These are phyloP conservation scores for Hymenochirus boettgeri DNA, from an alignment of 2,113 vertebrate genomes.

Conservation along the genomic window DNA sequence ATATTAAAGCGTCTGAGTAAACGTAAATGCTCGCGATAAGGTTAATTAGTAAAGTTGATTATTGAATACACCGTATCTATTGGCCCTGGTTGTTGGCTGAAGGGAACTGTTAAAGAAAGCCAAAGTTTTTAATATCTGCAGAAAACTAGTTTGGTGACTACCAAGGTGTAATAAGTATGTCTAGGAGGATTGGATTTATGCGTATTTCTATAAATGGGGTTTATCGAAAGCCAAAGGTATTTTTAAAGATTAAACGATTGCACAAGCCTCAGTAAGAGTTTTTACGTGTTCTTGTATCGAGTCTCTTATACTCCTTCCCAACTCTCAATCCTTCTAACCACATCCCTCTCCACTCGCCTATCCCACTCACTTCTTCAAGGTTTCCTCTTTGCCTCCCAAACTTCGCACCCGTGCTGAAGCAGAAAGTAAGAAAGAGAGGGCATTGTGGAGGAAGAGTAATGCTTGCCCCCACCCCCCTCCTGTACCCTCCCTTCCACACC, in stretches of 20 bases:
- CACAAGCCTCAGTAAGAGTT: slow-evolving; percentile 34
- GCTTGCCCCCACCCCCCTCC: slow-evolving; percentile 41
- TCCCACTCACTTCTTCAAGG: slow-evolving; percentile 51
- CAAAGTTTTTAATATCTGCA: not conserved
- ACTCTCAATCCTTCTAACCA: not conserved
- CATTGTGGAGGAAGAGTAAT: slow-evolving; percentile 44
- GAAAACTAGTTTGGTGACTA: slow-evolving; percentile 17
- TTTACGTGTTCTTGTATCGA: slow-evolving; percentile 34
- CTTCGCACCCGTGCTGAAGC: slow-evolving; percentile 45
- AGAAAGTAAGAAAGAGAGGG: slow-evolving; percentile 46
- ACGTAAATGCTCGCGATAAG: no score
- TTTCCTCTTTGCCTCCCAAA: slow-evolving; percentile 38
- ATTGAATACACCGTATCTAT: not conserved
- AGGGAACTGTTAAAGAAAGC: not conserved
- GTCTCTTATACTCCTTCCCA: slow-evolving; percentile 26
- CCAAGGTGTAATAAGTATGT: slow-evolving; percentile 3
- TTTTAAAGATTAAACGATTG: slow-evolving; percentile 40
- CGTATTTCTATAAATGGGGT: slow-evolving; percentile 23
- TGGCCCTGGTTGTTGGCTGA: not conserved
- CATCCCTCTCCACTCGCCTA: slow-evolving; percentile 18
- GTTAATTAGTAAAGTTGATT: no score
- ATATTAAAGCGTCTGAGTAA: no score
- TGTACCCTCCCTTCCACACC: not conserved
- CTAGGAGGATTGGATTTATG: slow-evolving; percentile 23
- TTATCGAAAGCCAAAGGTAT: not conserved